Conservation (phyloP, 2,888 invertebrate genomes). For the Arrhopalites spinosus region DNA sequence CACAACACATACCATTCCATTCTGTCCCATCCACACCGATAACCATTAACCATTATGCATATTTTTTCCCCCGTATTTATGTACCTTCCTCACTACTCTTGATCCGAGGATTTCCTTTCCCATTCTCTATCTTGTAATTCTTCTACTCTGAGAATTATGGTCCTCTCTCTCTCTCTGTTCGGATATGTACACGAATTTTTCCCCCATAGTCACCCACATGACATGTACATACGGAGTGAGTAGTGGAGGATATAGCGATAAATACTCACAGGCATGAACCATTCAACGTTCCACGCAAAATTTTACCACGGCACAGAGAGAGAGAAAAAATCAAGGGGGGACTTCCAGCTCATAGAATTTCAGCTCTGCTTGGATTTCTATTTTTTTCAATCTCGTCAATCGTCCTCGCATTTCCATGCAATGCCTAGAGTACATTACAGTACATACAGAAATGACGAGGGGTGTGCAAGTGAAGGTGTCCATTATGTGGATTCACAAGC, state of each 20-base stretch:
- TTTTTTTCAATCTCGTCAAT: conserved; percentile 15
- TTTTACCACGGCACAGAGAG: conserved; percentile 20
- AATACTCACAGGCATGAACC: conserved; percentile 12
- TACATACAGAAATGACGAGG: no score
- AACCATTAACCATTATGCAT: conserved; percentile 29
- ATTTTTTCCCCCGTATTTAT: conserved; percentile 18
- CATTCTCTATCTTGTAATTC: conserved; percentile 7
- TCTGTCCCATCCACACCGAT: conserved; percentile 22
- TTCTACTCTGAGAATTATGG: conserved; percentile 18
- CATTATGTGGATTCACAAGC: no score
- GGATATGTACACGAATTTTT: neutral
- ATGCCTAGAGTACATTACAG: no score
- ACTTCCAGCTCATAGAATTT: neutral
- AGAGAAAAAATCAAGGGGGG: conserved; percentile 23
- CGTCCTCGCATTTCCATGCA: neutral
- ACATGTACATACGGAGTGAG: neutral
- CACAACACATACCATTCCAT: conserved; percentile 19
- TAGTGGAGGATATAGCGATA: neutral
- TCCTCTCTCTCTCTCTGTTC: neutral
- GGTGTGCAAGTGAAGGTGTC: no score
- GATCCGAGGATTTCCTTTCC: neutral
- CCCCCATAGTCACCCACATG: neutral
- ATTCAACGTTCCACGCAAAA: conserved; percentile 32
- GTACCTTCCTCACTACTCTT: neutral
- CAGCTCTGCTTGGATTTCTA: neutral